Base-by-base conservation (phyloP, 2,888 invertebrate species). In the Hypomecis atomaria region DNA sequence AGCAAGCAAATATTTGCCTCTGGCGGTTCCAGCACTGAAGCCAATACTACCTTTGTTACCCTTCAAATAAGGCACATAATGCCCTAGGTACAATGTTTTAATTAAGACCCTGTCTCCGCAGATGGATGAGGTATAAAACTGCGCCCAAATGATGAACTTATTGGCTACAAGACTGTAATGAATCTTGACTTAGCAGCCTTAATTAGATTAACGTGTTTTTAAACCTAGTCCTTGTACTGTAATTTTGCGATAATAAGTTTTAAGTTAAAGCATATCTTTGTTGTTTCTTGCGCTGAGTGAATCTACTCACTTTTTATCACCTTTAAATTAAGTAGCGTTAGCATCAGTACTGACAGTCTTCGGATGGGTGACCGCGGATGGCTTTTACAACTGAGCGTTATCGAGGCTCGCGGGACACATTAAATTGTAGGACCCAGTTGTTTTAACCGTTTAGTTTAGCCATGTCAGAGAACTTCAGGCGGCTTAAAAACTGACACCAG, bases 1-100 rank as follows among this genome's bases (percentile, higher is more conserved):
- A 42, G 64, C 67, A 57, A 74, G 72, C 78, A 83, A 83, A 83
- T 83, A 83, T 83, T 83, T 83, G 77, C 77, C 44, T 57, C 67
- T 60, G 60, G 44, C 62, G 36, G 11, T 48, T 57, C 66, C 58
- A 54, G 60, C 60, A 44, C 10, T 55, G 33, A 52, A 60, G 58
- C 69, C 62, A 78, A 80, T 71, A 72, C 68, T 67, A 64, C 61
- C 75, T 65, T 71, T 71, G 70, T 67, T 47, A 49, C 53, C 45
- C n/a, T 23, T 47, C 13, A 45, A 36, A 71, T 75, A 79, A 67
- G 72, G 76, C 59, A 66, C 70, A 71, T 62, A 72, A 73, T 75
- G 58, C 67, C 49, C 54, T 69, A 59, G n/a, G 54, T 54, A 65
- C 53, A 72, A 67, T 57, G 71, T 73, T 78, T 79, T 77, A 74